Conservation (phyloP, 2,888 invertebrate species). For the Nasonia oneida region DNA sequence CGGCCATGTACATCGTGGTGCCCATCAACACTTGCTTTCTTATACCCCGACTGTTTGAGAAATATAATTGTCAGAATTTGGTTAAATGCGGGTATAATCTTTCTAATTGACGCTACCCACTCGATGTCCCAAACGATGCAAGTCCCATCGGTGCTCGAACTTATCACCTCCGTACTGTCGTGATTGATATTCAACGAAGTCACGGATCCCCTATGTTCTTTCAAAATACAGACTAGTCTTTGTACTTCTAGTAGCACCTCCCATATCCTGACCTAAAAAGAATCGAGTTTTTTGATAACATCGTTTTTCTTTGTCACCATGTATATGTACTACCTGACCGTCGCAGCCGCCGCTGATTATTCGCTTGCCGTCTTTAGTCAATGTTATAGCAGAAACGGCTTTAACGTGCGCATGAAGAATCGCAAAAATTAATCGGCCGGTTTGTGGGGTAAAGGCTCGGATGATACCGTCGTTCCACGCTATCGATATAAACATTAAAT, state of each 20-base stretch:
- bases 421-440: conserved; percentile 89
- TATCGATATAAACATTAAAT: conserved; percentile 66
- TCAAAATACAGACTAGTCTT: conserved; percentile 86
- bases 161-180: conserved; percentile 90
- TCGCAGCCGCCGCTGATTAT: conserved; percentile 95
- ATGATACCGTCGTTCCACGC: conserved; percentile 92
- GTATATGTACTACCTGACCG: conserved; percentile 85
- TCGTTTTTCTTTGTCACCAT: background rate
- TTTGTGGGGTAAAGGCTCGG: conserved; percentile 90
- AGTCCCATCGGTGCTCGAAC: conserved; percentile 94
- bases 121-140: conserved; percentile 95
- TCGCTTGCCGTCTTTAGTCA: conserved; percentile 85
- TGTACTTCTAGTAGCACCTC: conserved; percentile 85
- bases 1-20: conserved; percentile 91
- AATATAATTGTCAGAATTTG: background rate
- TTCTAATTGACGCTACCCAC: conserved; percentile 79
- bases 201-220: conserved; percentile 95
- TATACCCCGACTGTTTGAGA: conserved; percentile 80
- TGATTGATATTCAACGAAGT: conserved; percentile 90
- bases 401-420: conserved; percentile 95
- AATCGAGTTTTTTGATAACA: background rate
- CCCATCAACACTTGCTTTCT: conserved; percentile 92
- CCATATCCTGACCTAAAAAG: conserved; percentile 87
- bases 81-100: background rate
- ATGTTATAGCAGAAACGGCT: conserved; percentile 91